A percentile compares a stretch with the other conserved stretches of the same genome.
These are phyloP conservation scores for Propsilocerus akamusi DNA, from an alignment of 1,140 invertebrate species.

Conservation along the genomic window DNA sequence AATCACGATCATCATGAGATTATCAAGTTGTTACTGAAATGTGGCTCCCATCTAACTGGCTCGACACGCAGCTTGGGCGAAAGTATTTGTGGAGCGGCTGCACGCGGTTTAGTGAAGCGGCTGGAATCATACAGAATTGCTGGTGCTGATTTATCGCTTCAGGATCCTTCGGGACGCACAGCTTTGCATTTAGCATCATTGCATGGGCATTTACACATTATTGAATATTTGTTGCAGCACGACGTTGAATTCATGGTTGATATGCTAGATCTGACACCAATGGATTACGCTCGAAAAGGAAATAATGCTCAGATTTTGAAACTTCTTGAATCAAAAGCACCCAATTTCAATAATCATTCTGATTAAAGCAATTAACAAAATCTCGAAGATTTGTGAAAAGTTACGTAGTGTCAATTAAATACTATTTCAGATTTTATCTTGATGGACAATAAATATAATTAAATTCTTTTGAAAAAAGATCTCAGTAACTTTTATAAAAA, in stretches of 20 bases:
- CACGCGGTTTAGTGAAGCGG: constrained; percentile 30
- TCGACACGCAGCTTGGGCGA: constrained; percentile 30
- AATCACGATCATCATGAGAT: constrained; percentile 37
- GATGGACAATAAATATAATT: too few relatives aligned
- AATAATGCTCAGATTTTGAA: constrained; percentile 16
- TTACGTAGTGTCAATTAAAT: too few relatives aligned
- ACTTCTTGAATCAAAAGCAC: constrained; percentile 5
- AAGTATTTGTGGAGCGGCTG: constrained; percentile 37
- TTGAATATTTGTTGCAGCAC: constrained; percentile 26
- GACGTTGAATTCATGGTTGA: constrained; percentile 23
- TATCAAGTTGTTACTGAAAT: constrained; percentile 35
- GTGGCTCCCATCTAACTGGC: constrained; percentile 40
- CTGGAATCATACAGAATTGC: constrained; percentile 39
- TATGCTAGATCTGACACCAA: constrained; percentile 25
- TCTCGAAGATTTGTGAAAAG: too few relatives aligned
- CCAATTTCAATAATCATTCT: background rate
- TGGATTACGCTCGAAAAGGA: constrained; percentile 25
- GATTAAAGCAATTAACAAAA: too few relatives aligned
- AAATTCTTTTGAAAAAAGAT: too few relatives aligned
- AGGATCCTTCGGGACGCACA: constrained; percentile 36
- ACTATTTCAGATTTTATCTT: too few relatives aligned
- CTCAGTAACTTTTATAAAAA: too few relatives aligned
- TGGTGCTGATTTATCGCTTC: constrained; percentile 37
- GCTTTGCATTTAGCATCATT: constrained; percentile 36
- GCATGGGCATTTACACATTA: constrained; percentile 21